Base-by-base conservation (phyloP, 2,797 vertebrate species). In the Cyclura pinguis region DNA sequence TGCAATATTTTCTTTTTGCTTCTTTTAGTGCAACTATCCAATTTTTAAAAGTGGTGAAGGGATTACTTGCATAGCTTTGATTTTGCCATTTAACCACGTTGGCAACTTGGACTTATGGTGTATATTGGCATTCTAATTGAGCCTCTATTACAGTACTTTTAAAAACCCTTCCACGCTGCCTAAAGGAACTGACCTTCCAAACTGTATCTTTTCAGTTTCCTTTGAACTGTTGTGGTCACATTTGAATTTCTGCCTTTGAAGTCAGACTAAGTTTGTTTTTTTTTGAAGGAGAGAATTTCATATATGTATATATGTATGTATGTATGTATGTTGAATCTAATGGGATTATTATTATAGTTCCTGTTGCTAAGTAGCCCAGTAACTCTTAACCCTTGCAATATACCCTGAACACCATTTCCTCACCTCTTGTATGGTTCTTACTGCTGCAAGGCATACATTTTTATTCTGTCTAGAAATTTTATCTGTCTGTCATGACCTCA, bases 181-280 rank as follows among this genome's bases (percentile, higher is more conserved):
- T 62, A 32, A 90, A 81, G 89, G 84, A 20, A 73, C 13, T 73
- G 55, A 73, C 55, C 78, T 90, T 80, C 67, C 52, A 81, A 69
- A 59, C 38, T 55, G 22, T 72, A 73, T 59, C 16, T 62, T 90
- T 86, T 52, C 80, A 85, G 35, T 86, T 90, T 81, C 77, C 59
- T 86, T 47, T 59, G 77, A 86, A 86, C 77, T 80, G 64, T 72
- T 67, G 50, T 73, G 57, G 50, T 80, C 83, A 85, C 35, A 85
- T 90, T 85, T 90, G 50, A 72, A 72, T 73, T 90, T 80, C 64
- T 86, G 29, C 76, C 85, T 90, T 90, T 90, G 67, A 90, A 90
- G 38, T 90, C 80, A 81, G 35, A 86, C 64, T 50, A 80, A 86
- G 89, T 57, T 59, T 72, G 80, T 77, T 64, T 73, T 83, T 4